Evolutionary conservation across 2,888 invertebrate genomes (phyloP).

Genomic region (Leuctra nigra): DNA sequence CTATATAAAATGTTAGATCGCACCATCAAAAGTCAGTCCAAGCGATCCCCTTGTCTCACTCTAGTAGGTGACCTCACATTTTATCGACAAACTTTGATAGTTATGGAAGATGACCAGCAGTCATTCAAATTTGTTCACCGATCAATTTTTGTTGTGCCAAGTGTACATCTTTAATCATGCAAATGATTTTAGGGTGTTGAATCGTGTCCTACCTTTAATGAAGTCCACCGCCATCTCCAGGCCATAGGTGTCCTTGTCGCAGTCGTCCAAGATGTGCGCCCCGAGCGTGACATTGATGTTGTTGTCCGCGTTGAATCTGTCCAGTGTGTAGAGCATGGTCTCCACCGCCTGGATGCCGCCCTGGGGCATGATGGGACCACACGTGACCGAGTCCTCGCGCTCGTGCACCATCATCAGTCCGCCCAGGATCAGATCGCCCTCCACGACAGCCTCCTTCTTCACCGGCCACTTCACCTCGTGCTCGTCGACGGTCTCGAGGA

Average conservation of each 20-base stretch:
- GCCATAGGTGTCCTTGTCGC: slow-evolving; percentile 93
- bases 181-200: too few species aligned
- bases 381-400: slow-evolving; percentile 77
- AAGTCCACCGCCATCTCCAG: slow-evolving; percentile 94
- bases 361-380: slow-evolving; percentile 92
- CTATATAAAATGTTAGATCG: too few species aligned
- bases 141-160: too few species aligned
- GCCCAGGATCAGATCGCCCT: slow-evolving; percentile 82
- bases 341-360: slow-evolving; percentile 85
- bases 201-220: slow-evolving; percentile 89
- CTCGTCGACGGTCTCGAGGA: neutral
- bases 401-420: slow-evolving; percentile 96
- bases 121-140: too few species aligned
- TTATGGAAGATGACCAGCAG: too few species aligned
- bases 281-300: slow-evolving; percentile 70
- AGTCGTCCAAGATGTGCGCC: slow-evolving; percentile 87
- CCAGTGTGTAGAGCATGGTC: slow-evolving; percentile 86
- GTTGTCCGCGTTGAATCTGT: slow-evolving; percentile 61
- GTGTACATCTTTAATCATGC: too few species aligned
- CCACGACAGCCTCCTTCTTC: slow-evolving; percentile 78
- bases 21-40: too few species aligned
- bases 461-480: slow-evolving; percentile 58
- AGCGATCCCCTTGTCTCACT: too few species aligned
- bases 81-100: too few species aligned
- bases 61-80: too few species aligned